Conservation (phyloP, 2,797 vertebrate genomes). For the Heliangelus exortis region DNA sequence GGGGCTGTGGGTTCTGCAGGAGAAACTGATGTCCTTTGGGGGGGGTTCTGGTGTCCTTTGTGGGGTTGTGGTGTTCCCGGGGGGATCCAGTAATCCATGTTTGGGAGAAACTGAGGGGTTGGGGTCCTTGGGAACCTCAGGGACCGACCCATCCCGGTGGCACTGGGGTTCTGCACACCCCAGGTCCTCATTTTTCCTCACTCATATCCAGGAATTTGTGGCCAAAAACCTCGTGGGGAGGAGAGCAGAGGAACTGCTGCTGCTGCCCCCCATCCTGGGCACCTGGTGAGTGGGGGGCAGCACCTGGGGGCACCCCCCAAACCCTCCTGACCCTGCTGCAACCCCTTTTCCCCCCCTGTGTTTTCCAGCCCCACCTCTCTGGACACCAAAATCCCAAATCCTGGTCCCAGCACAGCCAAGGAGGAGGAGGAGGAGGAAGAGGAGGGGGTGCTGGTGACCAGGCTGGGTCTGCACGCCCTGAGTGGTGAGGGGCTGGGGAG, state of each 20-base stretch:
- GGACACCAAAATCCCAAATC: constrained; percentile 62
- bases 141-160: no score
- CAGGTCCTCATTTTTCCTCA: not conserved
- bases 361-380: not conserved
- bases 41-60: no score
- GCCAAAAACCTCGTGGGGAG: constrained; percentile 74
- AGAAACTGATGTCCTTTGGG: no score
- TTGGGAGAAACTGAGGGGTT: no score
- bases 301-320: no score
- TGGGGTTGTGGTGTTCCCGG: no score
- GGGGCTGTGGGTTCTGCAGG: no score
- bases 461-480: constrained; percentile 83
- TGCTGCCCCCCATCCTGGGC: constrained; percentile 84
- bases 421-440: not conserved
- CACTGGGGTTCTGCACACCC: not conserved
- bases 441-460: constrained; percentile 77
- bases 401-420: not conserved
- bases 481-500: constrained; percentile 27
- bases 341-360: no score
- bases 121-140: no score
- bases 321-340: no score
- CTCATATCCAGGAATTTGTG: constrained; percentile 80
- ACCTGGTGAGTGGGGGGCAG: constrained; percentile 71
- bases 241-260: constrained; percentile 78
- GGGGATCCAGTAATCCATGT: no score